Base-by-base conservation (phyloP, 2,797 vertebrate species). In the Onychomys arenicola region DNA sequence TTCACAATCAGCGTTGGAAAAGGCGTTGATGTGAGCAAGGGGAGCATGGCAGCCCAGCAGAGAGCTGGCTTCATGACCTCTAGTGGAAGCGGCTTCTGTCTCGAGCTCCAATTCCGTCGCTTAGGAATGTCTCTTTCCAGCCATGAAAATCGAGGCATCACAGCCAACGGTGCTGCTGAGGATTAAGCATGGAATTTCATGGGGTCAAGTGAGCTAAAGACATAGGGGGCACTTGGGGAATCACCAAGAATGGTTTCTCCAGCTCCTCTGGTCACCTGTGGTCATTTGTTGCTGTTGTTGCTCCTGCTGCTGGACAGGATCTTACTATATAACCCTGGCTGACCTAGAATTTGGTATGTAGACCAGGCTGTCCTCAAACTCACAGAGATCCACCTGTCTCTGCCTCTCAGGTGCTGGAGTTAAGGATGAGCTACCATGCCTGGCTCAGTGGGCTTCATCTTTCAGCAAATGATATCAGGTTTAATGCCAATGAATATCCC, bases 201-300 rank as follows among this genome's bases (percentile, higher is more conserved):
- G 8, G 17, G 16, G 19, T 27, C 52, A 59, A 57, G 8, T 37
- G 37, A 88, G 34, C 43, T 19, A 37, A 84, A 67, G 69, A 7
- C 10, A 23, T 0, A 65, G 2, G 27, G 5, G 14, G 0, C 23
- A 1, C 4, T 63, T 84, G 1, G 1, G 2, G 1, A 34, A 25
- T 27, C 37, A 43, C 81, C 34, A 63, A 59, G 59, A 76, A 27
- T 4, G 13, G 65, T 34, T 61, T 10, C 29, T 27, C 71, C 13
- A 5, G 49, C 85, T 21, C 10, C 19, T 25, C 27, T 7, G 32
- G 21, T 55, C 32, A 57, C 34, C 37, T 78, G 32, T 11, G 40
- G 27, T 73, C 90, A 52, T 21, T 67, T 2, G 7, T 52, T 52
- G 61, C 46, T 43, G 29, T 12, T 14, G 5, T 52, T 52, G 52